phyloP scores from a whole-genome alignment of 2,888 invertebrate species.

The Microctonus aethiopoides region DNA sequence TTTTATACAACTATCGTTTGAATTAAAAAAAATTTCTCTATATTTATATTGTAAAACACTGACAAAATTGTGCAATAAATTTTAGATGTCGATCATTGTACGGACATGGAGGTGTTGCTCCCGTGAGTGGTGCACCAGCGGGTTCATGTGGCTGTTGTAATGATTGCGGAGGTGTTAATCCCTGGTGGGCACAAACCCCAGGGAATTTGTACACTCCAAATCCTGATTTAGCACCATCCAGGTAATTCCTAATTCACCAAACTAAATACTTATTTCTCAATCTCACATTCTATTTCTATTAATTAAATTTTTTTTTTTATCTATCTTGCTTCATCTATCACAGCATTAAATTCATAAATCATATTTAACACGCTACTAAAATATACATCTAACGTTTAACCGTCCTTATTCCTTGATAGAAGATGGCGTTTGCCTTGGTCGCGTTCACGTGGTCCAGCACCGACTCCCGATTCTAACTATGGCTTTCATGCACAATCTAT shows the following conservation, averaged over 20 bases:
- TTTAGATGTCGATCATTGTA: constrained; percentile 79
- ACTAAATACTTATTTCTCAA: constrained; percentile 34
- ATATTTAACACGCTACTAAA: not conserved
- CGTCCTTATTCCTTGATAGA: constrained; percentile 45
- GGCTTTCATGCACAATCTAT: constrained; percentile 69
- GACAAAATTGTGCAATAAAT: constrained; percentile 5
- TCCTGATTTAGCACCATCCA: constrained; percentile 72
- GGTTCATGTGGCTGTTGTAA: constrained; percentile 77
- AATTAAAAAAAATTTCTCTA: no score
- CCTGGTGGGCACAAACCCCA: constrained; percentile 71
- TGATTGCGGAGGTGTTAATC: constrained; percentile 73
- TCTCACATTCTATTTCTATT: constrained; percentile 1
- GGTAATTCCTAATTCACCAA: constrained; percentile 47
- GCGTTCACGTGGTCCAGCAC: constrained; percentile 62
- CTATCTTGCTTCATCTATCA: not conserved
- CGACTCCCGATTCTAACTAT: constrained; percentile 82
- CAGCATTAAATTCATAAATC: not conserved
- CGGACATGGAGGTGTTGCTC: constrained; percentile 69
- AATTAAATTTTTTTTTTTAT: not conserved
- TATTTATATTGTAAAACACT: no score
- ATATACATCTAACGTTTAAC: not conserved
- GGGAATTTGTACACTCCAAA: constrained; percentile 89
- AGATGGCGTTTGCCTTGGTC: constrained; percentile 67
- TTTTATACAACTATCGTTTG: no score
- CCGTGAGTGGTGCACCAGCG: constrained; percentile 61